Evolutionary conservation across 2,888 invertebrate species (phyloP), one percentile per base, ranked within the genome.

Genomic region (Tetropium fuscum): DNA sequence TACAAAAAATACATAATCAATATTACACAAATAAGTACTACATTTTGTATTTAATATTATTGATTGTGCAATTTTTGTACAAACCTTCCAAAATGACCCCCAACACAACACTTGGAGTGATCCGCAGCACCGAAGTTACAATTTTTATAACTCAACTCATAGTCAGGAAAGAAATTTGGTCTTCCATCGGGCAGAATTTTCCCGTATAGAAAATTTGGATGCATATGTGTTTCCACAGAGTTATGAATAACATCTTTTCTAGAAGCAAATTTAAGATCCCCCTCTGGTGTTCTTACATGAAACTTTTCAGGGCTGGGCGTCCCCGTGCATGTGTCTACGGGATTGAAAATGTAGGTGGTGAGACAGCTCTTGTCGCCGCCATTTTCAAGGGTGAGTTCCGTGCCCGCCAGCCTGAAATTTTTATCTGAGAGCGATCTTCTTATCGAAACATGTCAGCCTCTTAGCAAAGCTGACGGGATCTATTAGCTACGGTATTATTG

Each of bases 271-370:
- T 64, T 62, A 13, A 56, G 58, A 13, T 56, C 55, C 25, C 64
- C 51, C 6, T 63, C 65, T 13, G 60, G 55, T 18, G 68, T 64
- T 36, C 63, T 71, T 45, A 65, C 53, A 7, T 79, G 80, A 63
- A 81, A 82, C 34, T 84, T 81, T 69, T 86, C 86, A 11, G 87
- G 81, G 1, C 85, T 82, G 41, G 87, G 86, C 0, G 86, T 76
- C 65, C 87, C 87, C 0, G 86, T 87, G 78, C 87, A 87, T 59
- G 87, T 86, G 63, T 87, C 86, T 18, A 76, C 81, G 36, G 80
- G 80, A 72, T 87, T 86, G 64, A 87, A 87, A 8, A 85, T 86
- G 77, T 87, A 87, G 41, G 82, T 83, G 70, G 82, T 81, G 32
- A 82, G 74, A 54, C 83, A 82, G 58, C 84, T 79, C 57, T 77